These are phyloP conservation scores for Isurus oxyrinchus DNA, from an alignment of 2,113 vertebrate genomes.

Conservation along the genomic window DNA sequence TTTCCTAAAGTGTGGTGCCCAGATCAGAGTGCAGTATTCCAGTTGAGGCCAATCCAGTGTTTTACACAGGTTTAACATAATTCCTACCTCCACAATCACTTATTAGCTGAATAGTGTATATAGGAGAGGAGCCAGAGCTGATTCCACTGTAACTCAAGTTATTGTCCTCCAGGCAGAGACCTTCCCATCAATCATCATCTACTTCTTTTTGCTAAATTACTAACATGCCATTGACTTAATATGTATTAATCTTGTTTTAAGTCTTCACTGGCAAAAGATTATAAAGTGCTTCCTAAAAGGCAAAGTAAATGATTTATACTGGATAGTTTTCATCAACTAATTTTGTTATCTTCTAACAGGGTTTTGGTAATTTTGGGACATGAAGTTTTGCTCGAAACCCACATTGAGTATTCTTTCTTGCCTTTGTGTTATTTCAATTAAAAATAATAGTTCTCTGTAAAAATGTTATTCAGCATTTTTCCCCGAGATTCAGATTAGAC, in stretches of 20 bases:
- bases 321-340: neutral
- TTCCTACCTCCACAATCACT: neutral
- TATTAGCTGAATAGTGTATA: neutral
- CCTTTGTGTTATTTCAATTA: neutral
- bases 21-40: too few species aligned
- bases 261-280: neutral
- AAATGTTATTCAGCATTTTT: neutral
- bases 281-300: neutral
- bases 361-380: neutral
- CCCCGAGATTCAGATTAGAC: neutral
- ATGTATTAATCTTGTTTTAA: neutral
- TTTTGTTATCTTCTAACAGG: neutral
- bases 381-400: neutral
- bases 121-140: neutral
- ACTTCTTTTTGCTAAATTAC: neutral
- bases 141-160: neutral
- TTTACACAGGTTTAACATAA: too few species aligned
- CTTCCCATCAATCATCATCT: neutral
- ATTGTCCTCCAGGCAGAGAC: neutral
- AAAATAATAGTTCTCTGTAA: neutral
- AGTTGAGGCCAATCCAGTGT: too few species aligned
- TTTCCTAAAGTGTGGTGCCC: too few species aligned
- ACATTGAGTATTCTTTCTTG: neutral
- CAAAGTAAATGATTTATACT: neutral
- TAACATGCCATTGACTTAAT: neutral